Evolutionary conservation across 2,888 invertebrate genomes (phyloP).

Genomic region (Auanema freiburgensis): DNA sequence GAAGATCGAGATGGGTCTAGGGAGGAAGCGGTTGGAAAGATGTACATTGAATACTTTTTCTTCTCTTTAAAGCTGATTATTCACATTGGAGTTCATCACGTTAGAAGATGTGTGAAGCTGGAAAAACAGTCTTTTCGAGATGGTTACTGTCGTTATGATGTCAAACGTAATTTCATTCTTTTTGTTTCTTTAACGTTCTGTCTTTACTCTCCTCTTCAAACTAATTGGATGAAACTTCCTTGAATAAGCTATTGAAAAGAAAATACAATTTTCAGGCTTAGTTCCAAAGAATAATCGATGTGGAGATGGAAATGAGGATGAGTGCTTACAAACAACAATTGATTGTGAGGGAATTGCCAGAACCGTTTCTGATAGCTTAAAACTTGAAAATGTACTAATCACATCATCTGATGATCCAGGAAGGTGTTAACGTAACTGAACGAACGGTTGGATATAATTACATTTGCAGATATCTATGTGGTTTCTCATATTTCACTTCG

Average conservation of each 20-base stretch:
- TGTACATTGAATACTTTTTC: constrained; percentile 4
- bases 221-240: background rate
- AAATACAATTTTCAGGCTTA: constrained; percentile 13
- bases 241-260: background rate
- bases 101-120: constrained; percentile 27
- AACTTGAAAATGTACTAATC: constrained; percentile 18
- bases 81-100: constrained; percentile 44
- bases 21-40: no score
- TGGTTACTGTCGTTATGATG: constrained; percentile 42
- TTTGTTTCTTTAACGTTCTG: background rate
- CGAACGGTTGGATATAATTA: background rate
- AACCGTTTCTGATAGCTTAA: constrained; percentile 15
- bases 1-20: background rate
- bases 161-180: constrained; percentile 23
- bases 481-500: constrained; percentile 46
- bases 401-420: constrained; percentile 37
- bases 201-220: no score
- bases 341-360: constrained; percentile 22
- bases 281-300: constrained; percentile 24
- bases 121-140: constrained; percentile 41
- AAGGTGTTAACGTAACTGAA: constrained; percentile 18
- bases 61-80: constrained; percentile 31
- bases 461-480: constrained; percentile 42
- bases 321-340: constrained; percentile 8
- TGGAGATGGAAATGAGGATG: constrained; percentile 13